phyloP scores from a whole-genome alignment of 2,113 vertebrate genomes.

The Zosterops lateralis region DNA sequence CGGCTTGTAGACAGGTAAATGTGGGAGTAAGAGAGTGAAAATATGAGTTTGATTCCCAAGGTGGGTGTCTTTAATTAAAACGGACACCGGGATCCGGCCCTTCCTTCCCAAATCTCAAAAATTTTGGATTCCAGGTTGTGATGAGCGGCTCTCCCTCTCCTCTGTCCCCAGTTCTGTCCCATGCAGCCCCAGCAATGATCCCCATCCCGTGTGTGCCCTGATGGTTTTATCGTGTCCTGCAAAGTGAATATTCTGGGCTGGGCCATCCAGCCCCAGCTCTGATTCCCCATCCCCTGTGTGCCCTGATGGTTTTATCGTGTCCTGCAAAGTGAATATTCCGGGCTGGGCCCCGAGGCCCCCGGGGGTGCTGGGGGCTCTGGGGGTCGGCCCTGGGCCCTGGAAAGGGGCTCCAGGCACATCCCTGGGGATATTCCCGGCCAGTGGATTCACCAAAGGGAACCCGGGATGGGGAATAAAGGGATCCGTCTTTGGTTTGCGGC shows the following conservation, averaged over 20 bases:
- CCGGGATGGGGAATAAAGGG: background rate
- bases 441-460: background rate
- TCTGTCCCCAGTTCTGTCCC: background rate
- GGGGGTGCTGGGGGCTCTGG: background rate
- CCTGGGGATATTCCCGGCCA: background rate
- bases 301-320: background rate
- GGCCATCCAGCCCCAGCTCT: background rate
- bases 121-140: background rate
- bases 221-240: fast-evolving
- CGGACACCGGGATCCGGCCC: conserved; percentile 21
- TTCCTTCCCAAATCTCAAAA: conserved; percentile 22
- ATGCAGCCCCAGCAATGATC: fast-evolving
- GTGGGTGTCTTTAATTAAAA: conserved; percentile 71
- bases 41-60: conserved; percentile 63
- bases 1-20: conserved; percentile 71
- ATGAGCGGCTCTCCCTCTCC: background rate
- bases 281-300: background rate
- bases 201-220: background rate
- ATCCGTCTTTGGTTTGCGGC: background rate
- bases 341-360: background rate
- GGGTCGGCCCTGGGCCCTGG: background rate
- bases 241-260: background rate
- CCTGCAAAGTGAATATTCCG: background rate
- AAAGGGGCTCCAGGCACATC: fast-evolving
- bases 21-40: conserved; percentile 66